Conservation (phyloP, 2,888 invertebrate genomes). For the Apeira syringaria region DNA sequence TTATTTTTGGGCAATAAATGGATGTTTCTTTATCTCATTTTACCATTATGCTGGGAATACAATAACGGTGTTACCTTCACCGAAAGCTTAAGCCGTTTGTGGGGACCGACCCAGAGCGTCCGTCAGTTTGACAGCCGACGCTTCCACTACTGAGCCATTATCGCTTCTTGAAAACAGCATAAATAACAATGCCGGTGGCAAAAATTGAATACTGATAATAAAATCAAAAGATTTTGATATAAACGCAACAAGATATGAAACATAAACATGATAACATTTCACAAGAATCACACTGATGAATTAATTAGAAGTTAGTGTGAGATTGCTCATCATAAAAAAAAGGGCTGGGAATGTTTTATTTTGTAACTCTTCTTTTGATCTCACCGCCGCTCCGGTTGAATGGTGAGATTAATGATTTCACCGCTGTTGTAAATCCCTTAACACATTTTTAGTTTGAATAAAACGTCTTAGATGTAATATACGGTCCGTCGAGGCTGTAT, state of each 20-base stretch:
- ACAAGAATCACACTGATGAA: slow-evolving; percentile 46
- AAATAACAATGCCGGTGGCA: too few species aligned
- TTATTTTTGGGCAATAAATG: too few species aligned
- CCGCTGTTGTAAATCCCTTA: slow-evolving; percentile 44
- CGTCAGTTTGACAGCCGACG: too few species aligned
- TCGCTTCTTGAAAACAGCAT: too few species aligned
- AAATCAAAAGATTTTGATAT: slow-evolving; percentile 8
- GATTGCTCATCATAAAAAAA: slow-evolving; percentile 47
- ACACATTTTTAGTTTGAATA: slow-evolving; percentile 48
- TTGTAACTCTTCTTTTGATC: slow-evolving; percentile 41
- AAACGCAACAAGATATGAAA: slow-evolving; percentile 26
- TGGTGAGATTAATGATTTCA: slow-evolving; percentile 34
- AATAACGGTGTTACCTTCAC: too few species aligned
- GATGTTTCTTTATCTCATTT: too few species aligned
- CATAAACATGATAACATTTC: slow-evolving; percentile 45
- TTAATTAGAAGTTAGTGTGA: slow-evolving; percentile 49
- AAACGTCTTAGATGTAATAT: slow-evolving; percentile 43
- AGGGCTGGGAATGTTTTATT: slow-evolving; percentile 31
- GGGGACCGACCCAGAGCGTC: too few species aligned
- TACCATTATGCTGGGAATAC: too few species aligned
- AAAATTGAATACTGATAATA: too few species aligned
- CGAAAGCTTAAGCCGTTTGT: too few species aligned
- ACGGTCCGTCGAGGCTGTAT: slow-evolving; percentile 23
- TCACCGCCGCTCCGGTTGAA: slow-evolving; percentile 32
- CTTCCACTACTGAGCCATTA: too few species aligned